Percentiles rank a stretch among this genome's conserved stretches.
These are phyloP conservation scores for Arrhopalites spinosus DNA, from an alignment of 2,888 invertebrate genomes.

Conservation along the genomic window DNA sequence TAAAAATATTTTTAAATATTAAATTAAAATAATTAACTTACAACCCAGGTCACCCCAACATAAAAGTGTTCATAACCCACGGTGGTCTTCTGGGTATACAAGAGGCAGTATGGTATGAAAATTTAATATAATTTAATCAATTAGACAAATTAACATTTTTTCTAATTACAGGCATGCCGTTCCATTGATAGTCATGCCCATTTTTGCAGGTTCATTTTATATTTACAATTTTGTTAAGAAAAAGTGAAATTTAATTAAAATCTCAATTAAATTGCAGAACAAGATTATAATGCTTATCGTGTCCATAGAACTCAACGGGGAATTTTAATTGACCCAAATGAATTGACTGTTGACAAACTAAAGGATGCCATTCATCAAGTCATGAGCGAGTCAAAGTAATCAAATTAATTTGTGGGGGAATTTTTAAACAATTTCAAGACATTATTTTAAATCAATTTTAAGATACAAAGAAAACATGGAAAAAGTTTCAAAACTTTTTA, in stretches of 20 bases:
- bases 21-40: neutral
- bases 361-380: neutral
- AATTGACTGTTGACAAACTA: neutral
- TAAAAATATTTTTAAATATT: neutral
- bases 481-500: conserved; percentile 23
- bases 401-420: neutral
- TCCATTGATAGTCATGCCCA: conserved; percentile 65
- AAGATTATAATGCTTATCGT: neutral
- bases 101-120: conserved; percentile 65
- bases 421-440: neutral
- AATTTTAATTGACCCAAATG: neutral
- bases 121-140: too few relatives aligned
- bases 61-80: conserved; percentile 68
- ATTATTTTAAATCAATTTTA: neutral
- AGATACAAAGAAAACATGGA: conserved; percentile 35
- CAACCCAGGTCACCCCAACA: conserved; percentile 65
- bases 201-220: conserved; percentile 64
- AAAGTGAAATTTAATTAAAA: too few relatives aligned
- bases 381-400: neutral
- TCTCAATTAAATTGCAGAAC: too few relatives aligned
- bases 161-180: conserved; percentile 56
- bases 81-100: conserved; percentile 70
- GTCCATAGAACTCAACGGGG: neutral
- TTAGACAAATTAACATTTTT: too few relatives aligned
- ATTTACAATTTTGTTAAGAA: too few relatives aligned